A percentile compares a stretch with the other conserved stretches of the same genome.
Conservation (phyloP, 2,113 vertebrate species). For the Potamarius usumacintae region DNA sequence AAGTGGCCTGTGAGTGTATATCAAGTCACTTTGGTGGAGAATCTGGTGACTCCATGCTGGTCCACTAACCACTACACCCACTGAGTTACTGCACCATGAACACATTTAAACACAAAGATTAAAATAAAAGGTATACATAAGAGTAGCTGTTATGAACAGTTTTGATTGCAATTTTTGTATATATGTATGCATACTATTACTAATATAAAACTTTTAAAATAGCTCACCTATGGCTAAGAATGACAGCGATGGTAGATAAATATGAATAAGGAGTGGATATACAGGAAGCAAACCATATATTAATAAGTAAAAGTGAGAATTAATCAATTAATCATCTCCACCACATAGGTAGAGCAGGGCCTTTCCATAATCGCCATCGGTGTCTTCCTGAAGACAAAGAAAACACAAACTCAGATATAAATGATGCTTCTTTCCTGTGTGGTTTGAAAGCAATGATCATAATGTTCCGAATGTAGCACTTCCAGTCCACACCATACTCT, state of each 20-base stretch:
- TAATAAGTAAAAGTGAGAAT: constrained; percentile 36
- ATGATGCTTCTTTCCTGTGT: neutral
- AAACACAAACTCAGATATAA: constrained; percentile 12
- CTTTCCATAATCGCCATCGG: constrained; percentile 89
- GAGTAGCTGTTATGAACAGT: neutral
- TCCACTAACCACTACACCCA: neutral
- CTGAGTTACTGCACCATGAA: neutral
- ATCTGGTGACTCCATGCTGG: neutral
- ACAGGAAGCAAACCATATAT: neutral
- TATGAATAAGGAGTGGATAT: constrained; percentile 11
- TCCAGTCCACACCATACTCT: neutral
- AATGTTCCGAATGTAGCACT: neutral
- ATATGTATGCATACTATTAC: neutral
- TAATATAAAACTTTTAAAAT: neutral
- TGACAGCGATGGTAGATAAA: neutral
- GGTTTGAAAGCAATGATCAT: neutral
- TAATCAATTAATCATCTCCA: constrained; percentile 86
- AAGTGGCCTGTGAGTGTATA: neutral
- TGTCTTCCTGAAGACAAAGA: constrained; percentile 80
- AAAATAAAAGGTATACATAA: neutral
- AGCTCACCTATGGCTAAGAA: neutral
- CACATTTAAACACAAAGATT: neutral
- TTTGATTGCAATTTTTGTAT: neutral
- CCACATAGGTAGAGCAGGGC: constrained; percentile 87
- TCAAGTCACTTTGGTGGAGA: neutral